Base-by-base conservation (phyloP, 2,797 vertebrate genomes). In the Nasua narica region DNA sequence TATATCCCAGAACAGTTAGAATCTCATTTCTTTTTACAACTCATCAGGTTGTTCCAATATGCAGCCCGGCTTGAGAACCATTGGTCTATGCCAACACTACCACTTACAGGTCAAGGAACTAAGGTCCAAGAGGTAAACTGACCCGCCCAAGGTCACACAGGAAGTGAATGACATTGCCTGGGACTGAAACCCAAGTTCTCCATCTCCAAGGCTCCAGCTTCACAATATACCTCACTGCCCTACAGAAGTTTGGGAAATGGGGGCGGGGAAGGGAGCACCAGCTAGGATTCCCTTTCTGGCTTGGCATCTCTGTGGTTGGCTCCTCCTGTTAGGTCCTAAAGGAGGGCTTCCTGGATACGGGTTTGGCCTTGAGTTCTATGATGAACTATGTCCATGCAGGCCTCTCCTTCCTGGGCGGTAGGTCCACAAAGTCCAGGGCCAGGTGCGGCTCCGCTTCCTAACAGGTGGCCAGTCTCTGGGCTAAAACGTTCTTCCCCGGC, bases 181-280 rank as follows among this genome's bases (percentile, higher is more conserved):
- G 58, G 29, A 70, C 6, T 16, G 35, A 70, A 79, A 19, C 50
- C 35, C 84, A 50, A 65, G 32, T 14, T 56, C 54, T 56, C 54
- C 54, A 23, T 9, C 54, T 56, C 54, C 54, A 56, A 9, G 35
- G 15, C 72, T 69, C 16, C 70, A 43, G 43, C 67, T 35, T 29
- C 40, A 0, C 32, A 9, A 1, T 0, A 5, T 1, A 4, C 7
- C n/a, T n/a, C 1, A 18, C 1, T 8, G 27, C 2, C 35, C 9
- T 0, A 8, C 0, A 8, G 29, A 37, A 46, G 58, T 18, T 21
- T 52, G 46, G 70, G 27, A 76, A 90, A 43, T 2, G 19, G 67
- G 40, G 19, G 19, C 15, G 1, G 19, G 18, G 3, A 58, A 23
- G 16, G 4, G 35, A 52, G 25, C 13, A 8, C 9, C 6, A 12